Percentiles rank a stretch among this genome's conserved stretches.
phyloP scores from a whole-genome alignment of 2,888 invertebrate genomes.

The Peribatodes rhomboidaria region DNA sequence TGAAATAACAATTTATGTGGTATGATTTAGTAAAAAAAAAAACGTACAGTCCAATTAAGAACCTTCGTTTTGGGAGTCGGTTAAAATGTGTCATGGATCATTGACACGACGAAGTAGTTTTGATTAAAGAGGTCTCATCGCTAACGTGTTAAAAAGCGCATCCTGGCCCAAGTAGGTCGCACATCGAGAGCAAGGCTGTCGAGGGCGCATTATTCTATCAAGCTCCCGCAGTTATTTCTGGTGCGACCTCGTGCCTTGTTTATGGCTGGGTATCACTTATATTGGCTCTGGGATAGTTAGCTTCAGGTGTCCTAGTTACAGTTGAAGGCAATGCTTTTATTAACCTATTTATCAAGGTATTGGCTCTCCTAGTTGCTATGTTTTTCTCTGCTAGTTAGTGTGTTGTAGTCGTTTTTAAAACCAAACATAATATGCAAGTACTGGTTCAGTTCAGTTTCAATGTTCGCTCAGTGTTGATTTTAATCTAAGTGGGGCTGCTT shows the following conservation, averaged over 20 bases:
- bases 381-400: too few relatives aligned
- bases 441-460: too few relatives aligned
- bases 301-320: conserved; percentile 18
- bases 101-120: background rate
- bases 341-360: background rate
- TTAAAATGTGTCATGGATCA: too few relatives aligned
- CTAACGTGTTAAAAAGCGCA: conserved; percentile 66
- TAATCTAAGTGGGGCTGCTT: too few relatives aligned
- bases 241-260: conserved; percentile 61
- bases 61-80: too few relatives aligned
- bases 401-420: too few relatives aligned
- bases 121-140: background rate
- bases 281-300: conserved; percentile 24
- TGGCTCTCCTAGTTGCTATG: too few relatives aligned
- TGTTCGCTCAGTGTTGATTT: too few relatives aligned
- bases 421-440: too few relatives aligned
- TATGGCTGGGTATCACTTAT: conserved; percentile 51
- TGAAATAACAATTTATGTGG: too few relatives aligned
- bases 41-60: too few relatives aligned
- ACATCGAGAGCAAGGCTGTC: conserved; percentile 78
- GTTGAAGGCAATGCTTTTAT: background rate
- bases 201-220: conserved; percentile 83
- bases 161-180: conserved; percentile 78
- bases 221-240: conserved; percentile 69
- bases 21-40: too few relatives aligned